These are phyloP conservation scores for Drosophila parvula DNA, from an alignment of 1,140 invertebrate species.

Conservation along the genomic window DNA sequence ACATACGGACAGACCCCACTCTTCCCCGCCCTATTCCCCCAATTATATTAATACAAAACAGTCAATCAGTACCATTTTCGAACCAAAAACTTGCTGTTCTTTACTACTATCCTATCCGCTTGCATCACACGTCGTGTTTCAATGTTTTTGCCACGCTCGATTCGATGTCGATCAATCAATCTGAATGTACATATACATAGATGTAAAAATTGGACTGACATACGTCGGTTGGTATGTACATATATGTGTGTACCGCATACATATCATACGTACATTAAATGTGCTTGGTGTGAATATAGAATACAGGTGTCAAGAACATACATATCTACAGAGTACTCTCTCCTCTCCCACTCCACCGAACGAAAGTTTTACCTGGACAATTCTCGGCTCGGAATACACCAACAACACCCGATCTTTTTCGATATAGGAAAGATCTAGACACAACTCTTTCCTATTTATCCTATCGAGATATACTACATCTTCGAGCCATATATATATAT, in stretches of 20 bases:
- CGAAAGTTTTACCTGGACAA: constrained; percentile 21
- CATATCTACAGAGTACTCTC: constrained; percentile 5
- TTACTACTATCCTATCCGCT: constrained; percentile 36
- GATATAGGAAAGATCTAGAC: not conserved
- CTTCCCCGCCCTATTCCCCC: not conserved
- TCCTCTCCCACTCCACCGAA: constrained; percentile 11
- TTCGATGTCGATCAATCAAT: constrained; percentile 15
- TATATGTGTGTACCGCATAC: constrained; percentile 16
- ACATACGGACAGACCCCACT: constrained; percentile 11
- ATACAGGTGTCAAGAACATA: constrained; percentile 1
- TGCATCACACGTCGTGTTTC: constrained; percentile 40
- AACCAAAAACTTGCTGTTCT: constrained; percentile 32
- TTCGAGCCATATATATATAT: not conserved
- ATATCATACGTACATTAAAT: constrained; percentile 12
- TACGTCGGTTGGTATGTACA: constrained; percentile 27
- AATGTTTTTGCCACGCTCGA: constrained; percentile 41
- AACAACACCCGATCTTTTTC: not conserved
- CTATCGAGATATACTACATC: constrained; percentile 14
- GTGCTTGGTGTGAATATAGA: constrained; percentile 37
- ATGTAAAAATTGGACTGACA: constrained; percentile 22
- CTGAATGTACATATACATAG: constrained; percentile 42
- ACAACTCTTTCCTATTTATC: not conserved
- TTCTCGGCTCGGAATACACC: constrained; percentile 21
- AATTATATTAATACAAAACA: constrained; percentile 11
- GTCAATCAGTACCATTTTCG: constrained; percentile 17